Conservation (phyloP, 1,140 invertebrate species). For the Drosophila littoralis region DNA sequence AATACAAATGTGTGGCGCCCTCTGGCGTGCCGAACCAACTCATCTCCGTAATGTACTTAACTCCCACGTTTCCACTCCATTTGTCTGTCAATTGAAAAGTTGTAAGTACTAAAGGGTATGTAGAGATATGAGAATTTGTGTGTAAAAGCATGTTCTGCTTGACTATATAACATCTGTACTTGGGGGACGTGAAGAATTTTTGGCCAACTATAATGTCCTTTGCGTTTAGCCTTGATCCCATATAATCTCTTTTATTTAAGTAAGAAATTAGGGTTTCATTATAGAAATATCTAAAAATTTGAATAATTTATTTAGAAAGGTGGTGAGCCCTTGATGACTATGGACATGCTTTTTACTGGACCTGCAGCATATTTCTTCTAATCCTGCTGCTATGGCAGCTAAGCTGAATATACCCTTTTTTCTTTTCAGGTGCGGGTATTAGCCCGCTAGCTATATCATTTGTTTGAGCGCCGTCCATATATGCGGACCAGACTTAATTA, state of each 20-base stretch:
- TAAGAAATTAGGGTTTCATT: no score
- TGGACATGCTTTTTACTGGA: no score
- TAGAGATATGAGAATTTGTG: no score
- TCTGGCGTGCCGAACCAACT: constrained; percentile 11
- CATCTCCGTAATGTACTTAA: constrained; percentile 19
- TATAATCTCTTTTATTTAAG: no score
- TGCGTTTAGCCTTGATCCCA: no score
- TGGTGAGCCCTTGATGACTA: no score
- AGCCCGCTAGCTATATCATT: constrained; percentile 25
- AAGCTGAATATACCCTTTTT: constrained; percentile 4
- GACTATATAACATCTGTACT: neutral
- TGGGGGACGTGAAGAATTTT: no score
- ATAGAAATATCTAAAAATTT: no score
- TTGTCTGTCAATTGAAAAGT: neutral
- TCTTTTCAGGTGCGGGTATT: constrained; percentile 7
- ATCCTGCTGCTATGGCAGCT: no score
- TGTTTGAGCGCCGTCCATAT: constrained; percentile 26
- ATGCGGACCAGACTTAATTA: constrained; percentile 71
- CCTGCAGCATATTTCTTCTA: no score
- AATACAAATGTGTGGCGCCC: constrained; percentile 33
- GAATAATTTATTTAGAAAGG: no score
- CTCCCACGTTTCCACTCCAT: constrained; percentile 18
- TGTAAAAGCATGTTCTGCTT: neutral
- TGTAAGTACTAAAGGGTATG: neutral
- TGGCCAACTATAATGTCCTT: no score